Percentiles rank a stretch among this genome's conserved stretches.
These are phyloP conservation scores for Pteromalus puparum DNA, from an alignment of 1,140 invertebrate species.

Conservation along the genomic window DNA sequence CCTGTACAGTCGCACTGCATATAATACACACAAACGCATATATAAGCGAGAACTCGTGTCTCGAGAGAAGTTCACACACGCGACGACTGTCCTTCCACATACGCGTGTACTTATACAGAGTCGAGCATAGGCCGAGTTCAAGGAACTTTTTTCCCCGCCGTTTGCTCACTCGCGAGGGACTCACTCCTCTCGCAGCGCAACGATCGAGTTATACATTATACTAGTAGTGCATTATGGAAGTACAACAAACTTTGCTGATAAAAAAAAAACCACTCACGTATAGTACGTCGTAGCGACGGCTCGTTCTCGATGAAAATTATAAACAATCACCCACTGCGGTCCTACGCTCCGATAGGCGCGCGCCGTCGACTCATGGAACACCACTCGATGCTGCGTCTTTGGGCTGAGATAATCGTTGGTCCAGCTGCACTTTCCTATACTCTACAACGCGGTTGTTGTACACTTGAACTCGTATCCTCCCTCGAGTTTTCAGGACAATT, in stretches of 20 bases:
- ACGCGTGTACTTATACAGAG: neutral
- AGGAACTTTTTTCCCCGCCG: slow-evolving; percentile 46
- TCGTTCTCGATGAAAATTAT: neutral
- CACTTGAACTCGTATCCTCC: too few relatives aligned
- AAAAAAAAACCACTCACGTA: slow-evolving; percentile 18
- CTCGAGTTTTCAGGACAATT: too few relatives aligned
- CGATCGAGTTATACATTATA: too few relatives aligned
- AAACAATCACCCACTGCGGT: slow-evolving; percentile 24
- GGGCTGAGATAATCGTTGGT: neutral
- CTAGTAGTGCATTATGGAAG: too few relatives aligned
- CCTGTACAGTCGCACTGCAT: too few relatives aligned
- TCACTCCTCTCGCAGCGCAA: slow-evolving; percentile 12
- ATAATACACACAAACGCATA: too few relatives aligned
- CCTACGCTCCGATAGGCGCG: slow-evolving; percentile 19
- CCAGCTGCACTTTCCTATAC: neutral
- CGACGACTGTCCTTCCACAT: neutral
- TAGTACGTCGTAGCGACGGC: neutral
- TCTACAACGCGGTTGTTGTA: too few relatives aligned
- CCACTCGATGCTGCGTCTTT: neutral
- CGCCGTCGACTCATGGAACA: slow-evolving; percentile 44
- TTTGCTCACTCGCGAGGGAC: too few relatives aligned
- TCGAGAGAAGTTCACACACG: neutral
- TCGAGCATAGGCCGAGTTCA: slow-evolving; percentile 3
- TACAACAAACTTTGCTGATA: too few relatives aligned
- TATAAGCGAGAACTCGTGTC: too few relatives aligned